phyloP scores from a whole-genome alignment of 2,113 vertebrate genomes.

The Antennarius striatus region DNA sequence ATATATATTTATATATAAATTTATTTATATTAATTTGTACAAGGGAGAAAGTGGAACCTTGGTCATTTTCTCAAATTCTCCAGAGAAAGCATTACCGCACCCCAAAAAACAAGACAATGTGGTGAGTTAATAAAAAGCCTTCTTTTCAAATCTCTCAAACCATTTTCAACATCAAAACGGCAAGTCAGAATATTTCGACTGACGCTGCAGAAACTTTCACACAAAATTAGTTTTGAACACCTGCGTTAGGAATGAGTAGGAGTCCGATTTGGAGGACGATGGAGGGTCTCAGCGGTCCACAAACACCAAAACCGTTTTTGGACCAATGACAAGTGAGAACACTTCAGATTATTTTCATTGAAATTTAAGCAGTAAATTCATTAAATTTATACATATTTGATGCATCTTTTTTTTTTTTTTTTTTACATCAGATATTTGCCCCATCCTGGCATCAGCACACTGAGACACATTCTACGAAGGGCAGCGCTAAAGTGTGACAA shows the following conservation, averaged over 20 bases:
- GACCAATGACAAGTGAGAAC: conserved; percentile 13
- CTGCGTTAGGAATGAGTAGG: conserved; percentile 60
- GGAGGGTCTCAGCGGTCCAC: conserved; percentile 25
- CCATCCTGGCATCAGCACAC: not conserved
- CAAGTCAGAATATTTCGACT: conserved; percentile 63
- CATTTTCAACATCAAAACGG: conserved; percentile 64
- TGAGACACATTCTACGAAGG: conserved; percentile 13
- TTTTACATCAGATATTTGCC: not conserved
- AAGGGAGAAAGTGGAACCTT: conserved; percentile 83
- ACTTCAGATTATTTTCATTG: not conserved
- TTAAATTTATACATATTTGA: too few species aligned
- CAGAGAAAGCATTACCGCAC: conserved; percentile 59
- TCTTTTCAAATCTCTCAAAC: conserved; percentile 42
- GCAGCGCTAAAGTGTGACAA: conserved; percentile 20
- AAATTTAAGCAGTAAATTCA: too few species aligned
- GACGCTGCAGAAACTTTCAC: conserved; percentile 40
- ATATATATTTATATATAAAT: conserved; percentile 72
- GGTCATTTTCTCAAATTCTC: conserved; percentile 60
- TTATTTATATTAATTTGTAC: conserved; percentile 85
- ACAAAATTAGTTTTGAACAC: conserved; percentile 27
- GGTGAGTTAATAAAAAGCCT: conserved; percentile 52
- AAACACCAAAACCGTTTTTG: conserved; percentile 7
- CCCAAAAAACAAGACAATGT: conserved; percentile 33
- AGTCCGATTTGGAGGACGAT: conserved; percentile 5
- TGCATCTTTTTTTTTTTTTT: not conserved